phyloP scores from a whole-genome alignment of 1,140 invertebrate genomes.

The Formica selysi region DNA sequence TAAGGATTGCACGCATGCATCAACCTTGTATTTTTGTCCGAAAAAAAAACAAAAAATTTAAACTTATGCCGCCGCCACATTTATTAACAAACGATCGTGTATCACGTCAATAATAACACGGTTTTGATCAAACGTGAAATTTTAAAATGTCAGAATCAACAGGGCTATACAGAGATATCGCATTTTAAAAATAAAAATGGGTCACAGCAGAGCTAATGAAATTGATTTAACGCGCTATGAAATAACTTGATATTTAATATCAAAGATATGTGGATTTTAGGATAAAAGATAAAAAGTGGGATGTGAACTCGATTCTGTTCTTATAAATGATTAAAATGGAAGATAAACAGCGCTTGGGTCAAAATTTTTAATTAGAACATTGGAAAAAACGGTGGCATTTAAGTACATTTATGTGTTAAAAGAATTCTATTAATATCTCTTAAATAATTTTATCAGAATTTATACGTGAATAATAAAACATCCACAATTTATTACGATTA shows the following conservation, averaged over 20 bases:
- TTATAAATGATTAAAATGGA: background rate
- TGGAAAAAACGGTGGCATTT: background rate
- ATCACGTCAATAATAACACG: too few species aligned
- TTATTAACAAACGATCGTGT: background rate
- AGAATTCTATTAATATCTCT: background rate
- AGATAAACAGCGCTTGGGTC: background rate
- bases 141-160: slow-evolving; percentile 9
- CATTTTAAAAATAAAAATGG: slow-evolving; percentile 44
- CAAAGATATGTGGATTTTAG: background rate
- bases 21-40: background rate
- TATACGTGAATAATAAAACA: background rate
- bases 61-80: background rate
- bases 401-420: background rate
- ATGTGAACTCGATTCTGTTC: background rate
- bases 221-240: background rate
- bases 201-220: background rate
- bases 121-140: slow-evolving; percentile 14
- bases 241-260: background rate
- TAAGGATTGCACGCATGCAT: background rate
- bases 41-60: background rate
- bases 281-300: background rate
- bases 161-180: background rate
- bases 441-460: background rate
- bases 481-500: background rate
- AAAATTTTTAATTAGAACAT: background rate